phyloP scores from a whole-genome alignment of 2,113 vertebrate genomes.

The Dicerorhinus sumatrensis region DNA sequence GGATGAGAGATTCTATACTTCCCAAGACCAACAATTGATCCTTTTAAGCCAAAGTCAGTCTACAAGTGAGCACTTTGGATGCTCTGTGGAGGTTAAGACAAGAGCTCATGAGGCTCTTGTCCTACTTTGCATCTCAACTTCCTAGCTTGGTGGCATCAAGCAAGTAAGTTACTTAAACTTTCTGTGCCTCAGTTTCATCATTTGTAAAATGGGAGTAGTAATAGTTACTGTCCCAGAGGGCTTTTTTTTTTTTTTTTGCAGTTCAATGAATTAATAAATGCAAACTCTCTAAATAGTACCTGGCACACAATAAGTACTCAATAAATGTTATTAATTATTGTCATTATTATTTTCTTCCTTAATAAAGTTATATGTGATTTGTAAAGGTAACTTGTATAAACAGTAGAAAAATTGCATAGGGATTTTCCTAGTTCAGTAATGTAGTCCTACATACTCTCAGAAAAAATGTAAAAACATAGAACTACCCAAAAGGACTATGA shows the following conservation, averaged over 20 bases:
- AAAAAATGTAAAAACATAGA: background rate
- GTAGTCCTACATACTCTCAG: accelerated
- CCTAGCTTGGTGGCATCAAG: too few species aligned
- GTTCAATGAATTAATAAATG: background rate
- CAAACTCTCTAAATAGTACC: background rate
- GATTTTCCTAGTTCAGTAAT: background rate
- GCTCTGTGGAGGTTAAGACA: background rate
- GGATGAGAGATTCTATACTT: background rate
- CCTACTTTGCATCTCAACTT: background rate
- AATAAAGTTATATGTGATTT: background rate
- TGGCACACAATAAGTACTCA: background rate
- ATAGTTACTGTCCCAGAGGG: background rate
- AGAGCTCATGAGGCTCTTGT: background rate
- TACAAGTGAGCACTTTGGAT: background rate
- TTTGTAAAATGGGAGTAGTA: background rate
- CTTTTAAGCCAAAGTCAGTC: background rate
- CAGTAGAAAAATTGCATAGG: background rate
- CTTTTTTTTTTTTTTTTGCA: background rate
- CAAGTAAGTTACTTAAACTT: background rate
- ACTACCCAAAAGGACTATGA: background rate
- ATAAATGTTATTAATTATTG: background rate
- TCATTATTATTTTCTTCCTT: background rate
- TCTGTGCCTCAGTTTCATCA: background rate
- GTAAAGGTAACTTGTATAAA: background rate
- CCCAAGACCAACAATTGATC: background rate